Evolutionary conservation across 1,140 invertebrate species (phyloP).

Genomic region (Drosophila bocki): DNA sequence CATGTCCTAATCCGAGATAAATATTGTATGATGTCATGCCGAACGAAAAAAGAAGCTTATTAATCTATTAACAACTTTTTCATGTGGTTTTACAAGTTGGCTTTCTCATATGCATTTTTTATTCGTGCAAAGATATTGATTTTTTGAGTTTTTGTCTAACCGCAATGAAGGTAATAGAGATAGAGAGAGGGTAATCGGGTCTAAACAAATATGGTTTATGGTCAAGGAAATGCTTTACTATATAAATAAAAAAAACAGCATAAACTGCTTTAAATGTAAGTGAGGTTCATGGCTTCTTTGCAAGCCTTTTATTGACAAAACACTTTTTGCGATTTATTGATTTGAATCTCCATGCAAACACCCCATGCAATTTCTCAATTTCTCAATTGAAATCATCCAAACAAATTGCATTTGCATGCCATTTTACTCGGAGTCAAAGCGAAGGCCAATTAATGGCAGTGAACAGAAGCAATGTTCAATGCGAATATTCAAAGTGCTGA

Average conservation of each 20-base stretch:
- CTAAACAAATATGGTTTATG: not conserved
- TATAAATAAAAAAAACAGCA: not conserved
- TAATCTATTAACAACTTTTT: slow-evolving; percentile 4
- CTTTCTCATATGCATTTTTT: slow-evolving; percentile 2
- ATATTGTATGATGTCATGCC: slow-evolving; percentile 9
- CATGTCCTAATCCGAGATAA: slow-evolving; percentile 1
- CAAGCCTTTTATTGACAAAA: slow-evolving; percentile 65
- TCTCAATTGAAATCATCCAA: slow-evolving; percentile 56
- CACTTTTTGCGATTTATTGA: slow-evolving; percentile 64
- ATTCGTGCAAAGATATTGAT: not conserved
- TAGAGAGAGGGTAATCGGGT: not conserved
- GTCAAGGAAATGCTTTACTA: not conserved
- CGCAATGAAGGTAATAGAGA: not conserved
- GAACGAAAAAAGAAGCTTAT: slow-evolving; percentile 1
- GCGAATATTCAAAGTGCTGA: slow-evolving; percentile 62
- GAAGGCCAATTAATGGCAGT: slow-evolving; percentile 68
- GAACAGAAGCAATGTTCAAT: slow-evolving; percentile 50
- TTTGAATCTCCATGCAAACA: slow-evolving; percentile 50
- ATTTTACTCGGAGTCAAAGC: slow-evolving; percentile 14
- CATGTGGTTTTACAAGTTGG: slow-evolving; percentile 2
- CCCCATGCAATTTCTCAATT: slow-evolving; percentile 18
- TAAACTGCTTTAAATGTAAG: not conserved
- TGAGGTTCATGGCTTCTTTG: not conserved
- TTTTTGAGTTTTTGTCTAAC: slow-evolving; percentile 1
- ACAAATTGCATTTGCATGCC: slow-evolving; percentile 55